Evolutionary conservation across 2,797 vertebrate genomes (phyloP).

Genomic region (Oreonectes daqikongensis): DNA sequence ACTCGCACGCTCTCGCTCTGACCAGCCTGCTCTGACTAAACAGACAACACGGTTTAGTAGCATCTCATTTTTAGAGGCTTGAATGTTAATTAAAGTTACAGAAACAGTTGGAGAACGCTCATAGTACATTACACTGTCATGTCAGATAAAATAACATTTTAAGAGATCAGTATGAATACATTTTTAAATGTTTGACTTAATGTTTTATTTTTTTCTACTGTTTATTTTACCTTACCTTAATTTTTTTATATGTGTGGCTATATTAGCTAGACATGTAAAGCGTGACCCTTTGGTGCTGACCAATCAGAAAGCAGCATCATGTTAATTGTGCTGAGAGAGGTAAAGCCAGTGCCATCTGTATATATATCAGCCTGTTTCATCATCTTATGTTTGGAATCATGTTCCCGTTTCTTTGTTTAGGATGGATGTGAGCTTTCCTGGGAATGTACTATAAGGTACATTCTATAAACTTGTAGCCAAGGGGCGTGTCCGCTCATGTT

Average conservation of each 20-base stretch:
- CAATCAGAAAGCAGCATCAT: conserved; percentile 14
- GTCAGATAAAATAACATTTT: neutral
- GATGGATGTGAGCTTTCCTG: too few relatives aligned
- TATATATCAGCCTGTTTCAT: conserved; percentile 39
- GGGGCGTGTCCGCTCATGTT: too few relatives aligned
- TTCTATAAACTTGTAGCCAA: too few relatives aligned
- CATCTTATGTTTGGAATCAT: conserved; percentile 30
- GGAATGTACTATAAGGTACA: too few relatives aligned
- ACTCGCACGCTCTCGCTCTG: conserved; percentile 26
- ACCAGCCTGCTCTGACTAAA: conserved; percentile 28
- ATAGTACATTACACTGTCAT: neutral
- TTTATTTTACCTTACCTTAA: too few relatives aligned
- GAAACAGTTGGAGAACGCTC: neutral
- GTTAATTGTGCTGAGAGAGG: conserved; percentile 24
- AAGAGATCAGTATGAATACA: neutral
- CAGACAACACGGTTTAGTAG: conserved; percentile 7
- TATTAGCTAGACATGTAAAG: conserved; percentile 3
- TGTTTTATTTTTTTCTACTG: too few relatives aligned
- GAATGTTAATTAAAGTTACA: neutral
- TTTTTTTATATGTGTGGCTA: too few relatives aligned
- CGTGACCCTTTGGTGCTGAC: conserved; percentile 15
- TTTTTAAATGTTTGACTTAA: neutral
- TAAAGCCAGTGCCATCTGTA: conserved; percentile 19
- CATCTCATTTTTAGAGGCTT: conserved; percentile 4
- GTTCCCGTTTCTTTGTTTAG: conserved; percentile 1